Evolutionary conservation across 2,888 invertebrate genomes (phyloP), one percentile per base, ranked within the genome.

Genomic region (Papilio demoleus): DNA sequence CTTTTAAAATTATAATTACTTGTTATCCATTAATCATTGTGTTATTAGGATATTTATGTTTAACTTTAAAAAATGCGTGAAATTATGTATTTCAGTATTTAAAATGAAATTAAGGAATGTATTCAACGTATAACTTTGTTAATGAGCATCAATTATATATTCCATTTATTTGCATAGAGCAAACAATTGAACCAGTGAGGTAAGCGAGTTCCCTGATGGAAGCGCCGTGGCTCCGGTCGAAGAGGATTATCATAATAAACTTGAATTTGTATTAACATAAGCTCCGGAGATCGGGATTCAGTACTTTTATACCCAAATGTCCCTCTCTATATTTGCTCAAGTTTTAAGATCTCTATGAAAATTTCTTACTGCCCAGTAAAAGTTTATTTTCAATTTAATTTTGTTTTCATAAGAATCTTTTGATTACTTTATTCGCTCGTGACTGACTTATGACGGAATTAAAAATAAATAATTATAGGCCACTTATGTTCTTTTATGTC

Each of bases 221-320:
- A 56, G 56, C 31, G 53, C 47, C 8, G n/a, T 45, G 22, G 22
- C 42, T 24, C 38, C 19, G 60, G 47, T 50, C 38, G 60, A 17
- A 27, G 36, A 47, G 66, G 66, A 60, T 66, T 66, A 60, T 66
- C 60, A n/a, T 60, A 66, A 60, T 38, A 50, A 45, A n/a, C 8
- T 36, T 60, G 47, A 59, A 60, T 58, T 36, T 34, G 47, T 45
- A 59, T 60, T 66, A 60, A 14, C 47, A 66, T 66, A 66, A 66
- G 60, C 60, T 27, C 36, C 66, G 47, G 27, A 47, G 47, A 60
- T 60, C 50, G 34, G 60, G 47, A 47, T 59, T 65, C 19, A 19
- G 38, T 38, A 34, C 36, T 59, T 59, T 59, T 59, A 34, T 22
- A 38, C 38, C 24, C 14, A 53, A 53, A 27, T n/a, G 53, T 53